These are phyloP conservation scores for Euura saliciscinereae DNA, from an alignment of 1,140 invertebrate genomes.

Conservation along the genomic window DNA sequence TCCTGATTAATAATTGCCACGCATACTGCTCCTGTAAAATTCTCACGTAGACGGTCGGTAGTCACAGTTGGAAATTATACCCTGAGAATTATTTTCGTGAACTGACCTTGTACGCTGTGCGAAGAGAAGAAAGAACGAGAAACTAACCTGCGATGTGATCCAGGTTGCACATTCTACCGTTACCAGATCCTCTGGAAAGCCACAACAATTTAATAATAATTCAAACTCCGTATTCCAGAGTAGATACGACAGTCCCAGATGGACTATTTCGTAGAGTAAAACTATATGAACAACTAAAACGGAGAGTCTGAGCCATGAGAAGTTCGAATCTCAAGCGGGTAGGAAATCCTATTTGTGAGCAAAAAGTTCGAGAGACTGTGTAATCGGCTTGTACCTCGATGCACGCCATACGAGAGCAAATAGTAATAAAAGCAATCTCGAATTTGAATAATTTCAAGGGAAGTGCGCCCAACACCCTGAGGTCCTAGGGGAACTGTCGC, in stretches of 20 bases:
- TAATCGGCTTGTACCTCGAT: conserved; percentile 2
- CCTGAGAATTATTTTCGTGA: too few species aligned
- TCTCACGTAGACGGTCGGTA: background rate
- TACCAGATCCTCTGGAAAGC: too few species aligned
- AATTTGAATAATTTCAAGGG: conserved; percentile 3
- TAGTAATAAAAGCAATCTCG: conserved; percentile 1
- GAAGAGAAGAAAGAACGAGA: too few species aligned
- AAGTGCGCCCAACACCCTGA: background rate
- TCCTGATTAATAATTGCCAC: background rate
- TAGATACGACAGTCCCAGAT: too few species aligned
- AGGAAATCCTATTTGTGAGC: conserved; percentile 7
- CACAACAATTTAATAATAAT: too few species aligned
- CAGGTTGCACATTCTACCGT: too few species aligned
- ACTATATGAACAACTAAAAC: too few species aligned
- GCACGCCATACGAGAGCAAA: conserved; percentile 4
- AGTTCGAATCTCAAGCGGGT: background rate
- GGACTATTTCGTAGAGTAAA: too few species aligned
- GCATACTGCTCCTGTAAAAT: background rate
- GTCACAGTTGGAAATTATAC: background rate
- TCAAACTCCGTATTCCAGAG: too few species aligned
- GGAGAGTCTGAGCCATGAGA: background rate
- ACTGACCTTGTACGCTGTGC: too few species aligned
- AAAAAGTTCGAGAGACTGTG: background rate
- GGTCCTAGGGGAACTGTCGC: background rate
- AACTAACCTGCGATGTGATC: too few species aligned